Percentiles rank a stretch among this genome's conserved stretches.
Conservation (phyloP, 2,888 invertebrate genomes). For the Melinopterus prodromus region DNA sequence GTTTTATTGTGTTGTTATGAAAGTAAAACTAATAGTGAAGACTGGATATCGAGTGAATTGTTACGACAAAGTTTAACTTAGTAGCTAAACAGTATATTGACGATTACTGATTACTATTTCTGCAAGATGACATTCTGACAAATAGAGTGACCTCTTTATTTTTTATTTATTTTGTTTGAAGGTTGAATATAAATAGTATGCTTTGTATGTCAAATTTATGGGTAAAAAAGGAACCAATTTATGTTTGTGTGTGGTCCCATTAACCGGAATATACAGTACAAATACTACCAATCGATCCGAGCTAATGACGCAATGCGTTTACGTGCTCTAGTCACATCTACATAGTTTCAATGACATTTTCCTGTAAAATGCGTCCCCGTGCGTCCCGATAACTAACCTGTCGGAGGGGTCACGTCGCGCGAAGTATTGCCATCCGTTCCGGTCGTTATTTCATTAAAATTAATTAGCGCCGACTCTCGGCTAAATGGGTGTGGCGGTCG, state of each 20-base stretch:
- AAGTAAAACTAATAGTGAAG: no score
- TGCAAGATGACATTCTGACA: no score
- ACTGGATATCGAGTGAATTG: no score
- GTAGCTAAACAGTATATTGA: no score
- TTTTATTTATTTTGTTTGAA: no score
- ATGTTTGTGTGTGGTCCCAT: background rate
- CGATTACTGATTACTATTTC: no score
- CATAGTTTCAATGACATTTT: background rate
- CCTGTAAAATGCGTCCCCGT: background rate
- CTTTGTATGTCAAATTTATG: no score
- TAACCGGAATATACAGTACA: background rate
- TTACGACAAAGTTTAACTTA: no score
- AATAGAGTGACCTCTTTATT: no score
- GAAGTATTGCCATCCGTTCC: slow-evolving; percentile 4
- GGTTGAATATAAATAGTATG: no score
- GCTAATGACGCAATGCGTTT: slow-evolving; percentile 4
- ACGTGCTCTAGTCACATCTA: background rate
- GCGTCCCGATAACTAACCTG: background rate
- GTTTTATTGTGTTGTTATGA: no score
- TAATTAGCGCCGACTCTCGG: background rate
- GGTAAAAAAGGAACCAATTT: no score
- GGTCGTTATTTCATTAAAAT: slow-evolving; percentile 4
- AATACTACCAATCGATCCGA: background rate
- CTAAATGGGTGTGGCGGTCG: background rate
- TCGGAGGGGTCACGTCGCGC: background rate